These are phyloP conservation scores for Ectemnius lituratus DNA, from an alignment of 2,888 invertebrate genomes.

Conservation along the genomic window DNA sequence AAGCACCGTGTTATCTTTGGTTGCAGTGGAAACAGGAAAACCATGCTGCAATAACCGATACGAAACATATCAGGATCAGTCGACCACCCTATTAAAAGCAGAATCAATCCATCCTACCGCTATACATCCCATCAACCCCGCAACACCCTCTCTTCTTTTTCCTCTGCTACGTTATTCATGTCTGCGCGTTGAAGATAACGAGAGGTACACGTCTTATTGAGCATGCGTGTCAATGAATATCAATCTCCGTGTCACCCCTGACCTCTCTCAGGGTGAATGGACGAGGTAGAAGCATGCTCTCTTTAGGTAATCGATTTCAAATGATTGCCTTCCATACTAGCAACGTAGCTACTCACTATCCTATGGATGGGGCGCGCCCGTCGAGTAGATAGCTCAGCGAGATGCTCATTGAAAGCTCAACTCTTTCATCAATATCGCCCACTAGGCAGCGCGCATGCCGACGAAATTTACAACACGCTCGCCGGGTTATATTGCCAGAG, in stretches of 20 bases:
- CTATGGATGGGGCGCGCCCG: too few relatives aligned
- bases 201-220: constrained; percentile 66
- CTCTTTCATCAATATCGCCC: too few relatives aligned
- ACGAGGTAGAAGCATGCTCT: too few relatives aligned
- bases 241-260: constrained; percentile 42
- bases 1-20: background rate
- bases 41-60: background rate
- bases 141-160: constrained; percentile 28
- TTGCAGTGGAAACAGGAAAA: too few relatives aligned
- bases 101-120: constrained; percentile 26
- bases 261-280: constrained; percentile 20
- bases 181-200: constrained; percentile 66
- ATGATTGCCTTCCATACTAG: too few relatives aligned
- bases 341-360: too few relatives aligned
- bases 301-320: too few relatives aligned
- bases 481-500: too few relatives aligned
- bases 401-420: too few relatives aligned
- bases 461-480: too few relatives aligned
- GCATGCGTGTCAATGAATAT: constrained; percentile 66
- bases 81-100: constrained; percentile 30
- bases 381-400: too few relatives aligned
- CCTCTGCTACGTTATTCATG: constrained; percentile 59
- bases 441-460: too few relatives aligned
- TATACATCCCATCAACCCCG: constrained; percentile 3
- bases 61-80: background rate